Evolutionary conservation across 2,888 invertebrate genomes (phyloP), one percentile per base, ranked within the genome.

Genomic region (Zaprionus bogoriensis): DNA sequence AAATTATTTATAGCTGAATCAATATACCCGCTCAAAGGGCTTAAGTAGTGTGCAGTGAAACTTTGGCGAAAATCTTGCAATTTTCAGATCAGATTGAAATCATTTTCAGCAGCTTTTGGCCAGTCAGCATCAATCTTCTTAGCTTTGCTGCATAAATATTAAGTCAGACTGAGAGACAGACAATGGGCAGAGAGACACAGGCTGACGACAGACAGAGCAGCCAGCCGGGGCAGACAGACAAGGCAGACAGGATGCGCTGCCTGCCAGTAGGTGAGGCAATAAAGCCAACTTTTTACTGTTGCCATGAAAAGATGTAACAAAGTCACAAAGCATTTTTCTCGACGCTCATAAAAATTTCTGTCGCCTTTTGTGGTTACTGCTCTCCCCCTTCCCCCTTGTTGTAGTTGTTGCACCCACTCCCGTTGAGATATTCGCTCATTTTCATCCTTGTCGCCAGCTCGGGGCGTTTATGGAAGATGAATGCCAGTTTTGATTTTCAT

Each of bases 251-350:
- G 1, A 59, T 67, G 75, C 77, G 78, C 52, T 63, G 77, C n/a
- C n/a, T n/a, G n/a, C n/a, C n/a, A n/a, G 83, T 75, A 64, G 67
- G 64, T 69, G 32, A 66, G 76, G 76, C 70, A 81, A 81, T 78
- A 81, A 80, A 81, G 74, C 59, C 54, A 66, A 81, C 61, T 67
- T 83, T 80, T 78, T 81, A 84, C 78, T 76, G 76, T 69, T 76
- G 67, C 74, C 74, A 81, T 78, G 76, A 81, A 84, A 75, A 76
- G 32, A 69, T 76, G 76, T 74, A 78, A 83, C 67, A 83, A 76
- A 80, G 81, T 81, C 78, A 76, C 84, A 80, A 83, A 77, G 78
- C 78, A 79, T 83, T 83, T 80, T 61, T 53, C 64, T 60, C 64
- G 65, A 60, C 46, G 69, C 64, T 68, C 77, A 82, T 82, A 77